Evolutionary conservation across 2,113 vertebrate genomes (phyloP), one percentile per base, ranked within the genome.

Genomic region (Pagrus major): DNA sequence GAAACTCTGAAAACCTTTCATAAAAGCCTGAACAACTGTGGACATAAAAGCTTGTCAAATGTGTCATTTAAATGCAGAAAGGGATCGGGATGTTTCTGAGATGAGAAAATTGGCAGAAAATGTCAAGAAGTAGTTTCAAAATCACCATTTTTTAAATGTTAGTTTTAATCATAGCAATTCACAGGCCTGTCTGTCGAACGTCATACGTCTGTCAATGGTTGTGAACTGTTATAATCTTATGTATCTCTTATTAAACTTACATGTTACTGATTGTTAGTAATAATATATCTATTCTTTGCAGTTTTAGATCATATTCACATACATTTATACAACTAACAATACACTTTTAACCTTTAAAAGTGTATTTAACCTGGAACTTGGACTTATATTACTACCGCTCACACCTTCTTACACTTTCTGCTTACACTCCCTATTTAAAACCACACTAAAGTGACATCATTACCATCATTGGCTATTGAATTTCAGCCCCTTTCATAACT

Each of bases 31-130:
- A 41, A 51, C 33, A 33, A 42, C 5, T 44, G 9, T 7, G 25
- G 25, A 27, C 23, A 37, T 44, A 51, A 58, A 61, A 33, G 56
- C 49, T 79, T 54, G 35, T 80, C 63, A 75, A 47, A 80, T 15
- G 25, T 51, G 27, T 71, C 6, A 59, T 59, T 79, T 23, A 9
- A 59, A 64, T 23, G 35, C 12, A 44, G 51, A 27, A 23, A 75
- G 5, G 20, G 23, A n/a, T 55, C 8, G 18, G 9, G 29, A 2
- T 46, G 7, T 18, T 37, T 46, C 27, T 67, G 11, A 49, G 72
- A 21, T 46, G 16, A 33, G 12, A 21, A 21, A 10, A 56, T 63
- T 51, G 25, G 3, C n/a, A 68, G 16, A 41, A 58, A 23, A 35
- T 47, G 25, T n/a, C 6, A 63, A 71, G 12, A 20, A 27, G 18